Conservation (phyloP, 2,113 vertebrate species). For the Ptilorrhoa leucosticta region DNA sequence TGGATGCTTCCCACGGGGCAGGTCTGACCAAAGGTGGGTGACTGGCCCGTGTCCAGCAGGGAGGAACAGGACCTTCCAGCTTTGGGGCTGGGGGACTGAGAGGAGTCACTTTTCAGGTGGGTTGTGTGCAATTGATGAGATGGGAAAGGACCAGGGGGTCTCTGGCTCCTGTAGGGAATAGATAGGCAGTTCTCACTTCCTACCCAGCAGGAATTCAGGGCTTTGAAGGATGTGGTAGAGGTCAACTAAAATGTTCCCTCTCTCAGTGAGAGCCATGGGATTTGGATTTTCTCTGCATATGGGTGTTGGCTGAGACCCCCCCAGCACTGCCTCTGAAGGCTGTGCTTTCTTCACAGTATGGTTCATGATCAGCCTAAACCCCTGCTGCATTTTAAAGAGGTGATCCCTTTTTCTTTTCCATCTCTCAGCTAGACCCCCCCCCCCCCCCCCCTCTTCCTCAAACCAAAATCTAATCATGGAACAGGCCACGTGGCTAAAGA, state of each 20-base stretch:
- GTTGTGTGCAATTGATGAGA: accelerated
- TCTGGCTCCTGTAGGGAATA: background rate
- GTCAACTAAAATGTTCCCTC: background rate
- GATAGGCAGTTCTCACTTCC: background rate
- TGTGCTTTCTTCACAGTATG: background rate
- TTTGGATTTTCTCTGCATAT: background rate
- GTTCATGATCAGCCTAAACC: background rate
- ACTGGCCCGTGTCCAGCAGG: accelerated
- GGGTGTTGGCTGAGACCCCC: background rate
- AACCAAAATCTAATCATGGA: background rate
- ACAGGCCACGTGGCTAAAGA: background rate
- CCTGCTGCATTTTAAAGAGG: background rate
- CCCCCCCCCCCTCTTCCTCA: background rate
- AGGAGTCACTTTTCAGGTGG: background rate
- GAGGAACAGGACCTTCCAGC: background rate
- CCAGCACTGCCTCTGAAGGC: background rate
- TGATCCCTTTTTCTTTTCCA: background rate
- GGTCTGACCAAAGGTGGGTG: background rate
- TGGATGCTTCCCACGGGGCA: accelerated
- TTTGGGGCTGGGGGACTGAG: background rate
- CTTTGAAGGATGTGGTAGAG: background rate
- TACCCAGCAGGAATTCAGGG: background rate
- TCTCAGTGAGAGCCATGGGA: background rate
- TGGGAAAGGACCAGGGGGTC: background rate
- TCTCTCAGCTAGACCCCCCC: background rate